Percentiles rank a stretch among this genome's conserved stretches.
phyloP scores from a whole-genome alignment of 2,888 invertebrate species.

The Cheilosia scutellata region DNA sequence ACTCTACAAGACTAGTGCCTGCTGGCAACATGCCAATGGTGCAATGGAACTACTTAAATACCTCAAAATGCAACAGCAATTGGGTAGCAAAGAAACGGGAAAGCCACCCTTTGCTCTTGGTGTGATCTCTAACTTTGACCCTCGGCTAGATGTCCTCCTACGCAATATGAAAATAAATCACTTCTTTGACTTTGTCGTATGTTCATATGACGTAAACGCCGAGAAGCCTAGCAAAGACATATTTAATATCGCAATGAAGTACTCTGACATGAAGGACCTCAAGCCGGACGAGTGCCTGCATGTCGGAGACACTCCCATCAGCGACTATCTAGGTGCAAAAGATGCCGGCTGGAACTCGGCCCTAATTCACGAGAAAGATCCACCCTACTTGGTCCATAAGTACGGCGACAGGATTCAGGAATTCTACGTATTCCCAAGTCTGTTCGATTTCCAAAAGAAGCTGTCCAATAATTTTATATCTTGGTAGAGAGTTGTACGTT shows the following conservation, averaged over 20 bases:
- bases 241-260: constrained; percentile 87
- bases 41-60: constrained; percentile 87
- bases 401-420: constrained; percentile 83
- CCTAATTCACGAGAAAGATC: constrained; percentile 84
- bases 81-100: constrained; percentile 75
- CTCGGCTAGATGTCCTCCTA: constrained; percentile 89
- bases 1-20: constrained; percentile 88
- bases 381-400: constrained; percentile 82
- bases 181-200: constrained; percentile 92
- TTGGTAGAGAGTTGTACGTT: constrained; percentile 79
- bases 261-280: constrained; percentile 83
- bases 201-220: constrained; percentile 90
- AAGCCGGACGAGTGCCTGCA: constrained; percentile 89
- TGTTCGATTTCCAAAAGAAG: constrained; percentile 85
- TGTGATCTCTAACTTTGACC: constrained; percentile 95
- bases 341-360: constrained; percentile 91
- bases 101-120: constrained; percentile 85
- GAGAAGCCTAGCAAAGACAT: constrained; percentile 91
- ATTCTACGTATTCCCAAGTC: constrained; percentile 84
- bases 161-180: constrained; percentile 87
- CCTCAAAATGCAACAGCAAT: constrained; percentile 83
- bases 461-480: constrained; percentile 80
- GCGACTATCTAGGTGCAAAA: constrained; percentile 92
- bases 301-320: constrained; percentile 90
- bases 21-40: constrained; percentile 90